phyloP scores from a whole-genome alignment of 2,113 vertebrate genomes.

The Ictidomys tridecemlineatus region DNA sequence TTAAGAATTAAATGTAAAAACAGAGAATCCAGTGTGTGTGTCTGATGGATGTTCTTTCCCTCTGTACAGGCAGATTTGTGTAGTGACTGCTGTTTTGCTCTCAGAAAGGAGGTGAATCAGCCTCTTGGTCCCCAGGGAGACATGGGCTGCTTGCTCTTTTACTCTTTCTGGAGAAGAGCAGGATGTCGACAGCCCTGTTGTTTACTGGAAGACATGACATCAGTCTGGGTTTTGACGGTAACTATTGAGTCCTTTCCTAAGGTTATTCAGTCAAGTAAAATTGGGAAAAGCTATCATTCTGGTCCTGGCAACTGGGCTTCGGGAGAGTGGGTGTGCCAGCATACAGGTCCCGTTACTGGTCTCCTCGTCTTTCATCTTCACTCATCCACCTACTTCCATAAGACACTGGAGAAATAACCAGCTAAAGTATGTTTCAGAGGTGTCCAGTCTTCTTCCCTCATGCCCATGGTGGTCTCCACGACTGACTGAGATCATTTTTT shows the following conservation, averaged over 20 bases:
- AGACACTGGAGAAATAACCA: background rate
- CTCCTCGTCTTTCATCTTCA: background rate
- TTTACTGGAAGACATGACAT: background rate
- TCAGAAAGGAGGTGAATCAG: background rate
- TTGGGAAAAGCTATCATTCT: background rate
- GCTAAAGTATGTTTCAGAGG: background rate
- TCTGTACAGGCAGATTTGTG: background rate
- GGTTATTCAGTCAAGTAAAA: background rate
- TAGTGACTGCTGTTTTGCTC: background rate
- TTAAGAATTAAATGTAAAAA: background rate
- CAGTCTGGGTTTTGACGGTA: background rate
- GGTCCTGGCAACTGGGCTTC: background rate
- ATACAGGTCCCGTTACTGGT: background rate
- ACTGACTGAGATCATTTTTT: background rate
- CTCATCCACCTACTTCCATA: background rate
- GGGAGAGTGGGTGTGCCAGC: background rate
- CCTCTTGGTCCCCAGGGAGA: background rate
- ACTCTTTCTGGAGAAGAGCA: background rate
- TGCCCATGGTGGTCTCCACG: background rate
- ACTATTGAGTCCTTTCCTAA: background rate
- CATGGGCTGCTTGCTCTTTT: background rate
- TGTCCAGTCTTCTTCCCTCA: background rate
- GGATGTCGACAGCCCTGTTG: background rate
- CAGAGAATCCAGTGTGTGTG: background rate
- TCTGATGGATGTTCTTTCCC: background rate